Evolutionary conservation across 1,140 invertebrate species (phyloP).

Genomic region (Drosophila chauvacae): DNA sequence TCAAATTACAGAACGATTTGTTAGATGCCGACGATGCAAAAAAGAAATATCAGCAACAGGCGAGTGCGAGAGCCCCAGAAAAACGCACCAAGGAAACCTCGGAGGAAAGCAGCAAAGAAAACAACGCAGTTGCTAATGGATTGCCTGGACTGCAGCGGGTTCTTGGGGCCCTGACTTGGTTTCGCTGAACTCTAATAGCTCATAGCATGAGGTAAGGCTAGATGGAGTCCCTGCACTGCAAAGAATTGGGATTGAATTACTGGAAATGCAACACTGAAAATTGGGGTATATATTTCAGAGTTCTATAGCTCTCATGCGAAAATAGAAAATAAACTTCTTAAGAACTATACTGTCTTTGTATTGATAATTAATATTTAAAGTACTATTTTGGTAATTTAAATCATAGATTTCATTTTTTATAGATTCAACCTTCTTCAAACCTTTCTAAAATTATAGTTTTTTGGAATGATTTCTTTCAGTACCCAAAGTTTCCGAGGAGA

Average conservation of each 20-base stretch:
- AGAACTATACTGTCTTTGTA: no score
- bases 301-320: not conserved
- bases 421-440: not conserved
- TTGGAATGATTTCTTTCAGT: conserved; percentile 12
- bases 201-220: conserved; percentile 63
- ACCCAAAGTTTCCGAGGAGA: conserved; percentile 19
- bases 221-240: conserved; percentile 20
- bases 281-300: not conserved
- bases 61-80: conserved; percentile 10
- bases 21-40: conserved; percentile 77
- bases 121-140: conserved; percentile 59
- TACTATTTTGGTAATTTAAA: not conserved
- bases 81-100: conserved; percentile 29
- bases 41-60: conserved; percentile 35
- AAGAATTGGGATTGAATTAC: not conserved
- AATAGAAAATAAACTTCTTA: not conserved
- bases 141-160: conserved; percentile 43
- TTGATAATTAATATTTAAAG: not conserved
- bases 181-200: conserved; percentile 80
- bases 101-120: conserved; percentile 40
- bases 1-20: conserved; percentile 83
- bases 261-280: not conserved
- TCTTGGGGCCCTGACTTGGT: conserved; percentile 50
- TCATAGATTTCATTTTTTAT: no score
- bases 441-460: not conserved